Percentiles rank a stretch among this genome's conserved stretches.
Evolutionary conservation across 2,888 invertebrate species (phyloP).

Genomic region (Tachina lurida): DNA sequence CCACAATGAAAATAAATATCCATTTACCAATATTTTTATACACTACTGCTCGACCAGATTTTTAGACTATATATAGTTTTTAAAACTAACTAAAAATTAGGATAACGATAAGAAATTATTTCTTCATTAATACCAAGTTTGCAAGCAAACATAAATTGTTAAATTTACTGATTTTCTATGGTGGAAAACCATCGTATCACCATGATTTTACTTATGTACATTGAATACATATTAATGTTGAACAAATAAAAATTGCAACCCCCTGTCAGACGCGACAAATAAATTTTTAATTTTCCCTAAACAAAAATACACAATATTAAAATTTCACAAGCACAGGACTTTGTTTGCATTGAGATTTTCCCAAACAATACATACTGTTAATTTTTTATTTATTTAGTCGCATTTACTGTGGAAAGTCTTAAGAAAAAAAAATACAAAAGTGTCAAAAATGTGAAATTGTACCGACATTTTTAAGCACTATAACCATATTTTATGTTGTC

Average conservation of each 20-base stretch:
- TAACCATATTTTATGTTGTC: not conserved
- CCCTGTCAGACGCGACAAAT: conserved; percentile 17
- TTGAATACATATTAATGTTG: too few species aligned
- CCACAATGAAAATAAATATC: too few species aligned
- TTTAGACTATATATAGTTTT: too few species aligned
- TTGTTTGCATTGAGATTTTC: conserved; percentile 48
- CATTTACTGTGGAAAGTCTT: not conserved
- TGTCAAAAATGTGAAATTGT: too few species aligned
- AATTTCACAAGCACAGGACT: conserved; percentile 9
- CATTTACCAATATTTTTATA: too few species aligned
- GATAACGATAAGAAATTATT: too few species aligned
- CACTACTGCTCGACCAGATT: too few species aligned
- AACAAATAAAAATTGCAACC: not conserved
- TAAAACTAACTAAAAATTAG: too few species aligned
- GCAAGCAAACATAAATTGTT: too few species aligned
- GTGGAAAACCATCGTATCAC: not conserved
- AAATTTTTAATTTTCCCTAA: conserved; percentile 48
- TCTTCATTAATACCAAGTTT: too few species aligned
- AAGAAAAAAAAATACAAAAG: not conserved
- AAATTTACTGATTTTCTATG: not conserved
- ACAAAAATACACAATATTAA: conserved; percentile 24
- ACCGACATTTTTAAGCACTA: conserved; percentile 3
- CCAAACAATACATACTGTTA: conserved; percentile 3
- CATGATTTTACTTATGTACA: not conserved
- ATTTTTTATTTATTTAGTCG: conserved; percentile 21